Base-by-base conservation (phyloP, 2,888 invertebrate species). In the Baronia brevicornis region DNA sequence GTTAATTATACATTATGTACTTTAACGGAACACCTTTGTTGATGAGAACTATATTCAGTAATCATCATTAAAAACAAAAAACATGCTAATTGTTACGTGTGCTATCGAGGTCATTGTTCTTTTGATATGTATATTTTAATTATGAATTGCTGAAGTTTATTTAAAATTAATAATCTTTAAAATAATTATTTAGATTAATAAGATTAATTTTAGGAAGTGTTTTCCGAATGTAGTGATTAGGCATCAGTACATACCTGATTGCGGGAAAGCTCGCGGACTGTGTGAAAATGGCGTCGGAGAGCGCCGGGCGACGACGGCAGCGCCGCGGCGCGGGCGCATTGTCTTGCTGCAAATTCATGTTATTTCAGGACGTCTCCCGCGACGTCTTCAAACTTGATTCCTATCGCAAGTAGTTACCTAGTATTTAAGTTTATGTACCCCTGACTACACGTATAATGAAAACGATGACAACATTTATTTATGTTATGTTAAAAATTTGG, bases 301-400 rank as follows among this genome's bases (percentile, higher is more conserved):
- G 54, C 54, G 60, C 46, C 66, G 70, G 67, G 67, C 58, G 41
- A 51, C 45, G 75, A 79, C 69, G 67, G 67, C 67, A 59, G 74
- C 66, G 64, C 71, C 74, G 61, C 70, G 58, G 77, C 78, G 73
- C 75, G 46, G 60, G 74, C 68, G 60, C 63, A 46, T 43, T 48
- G 44, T 44, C 34, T 44, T 46, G 48, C 46, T 75, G 74, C 75
- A 73, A 73, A 74, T 72, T 67, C 63, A 66, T 73, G 79, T 82
- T 84, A 84, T 84, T 84, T 84, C 84, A 84, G 84, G 84, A 82
- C 72, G 70, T 71, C 82, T 84, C 84, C 84, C 84, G 82, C 80
- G 78, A 67, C 66, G 79, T 72, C 77, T 80, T 78, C 51, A 49
- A 53, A 53, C 48, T 41, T 43, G 36, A 43, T 24, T 34, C 28